Evolutionary conservation across 2,888 invertebrate species (phyloP).

Genomic region (Athalia cordata): DNA sequence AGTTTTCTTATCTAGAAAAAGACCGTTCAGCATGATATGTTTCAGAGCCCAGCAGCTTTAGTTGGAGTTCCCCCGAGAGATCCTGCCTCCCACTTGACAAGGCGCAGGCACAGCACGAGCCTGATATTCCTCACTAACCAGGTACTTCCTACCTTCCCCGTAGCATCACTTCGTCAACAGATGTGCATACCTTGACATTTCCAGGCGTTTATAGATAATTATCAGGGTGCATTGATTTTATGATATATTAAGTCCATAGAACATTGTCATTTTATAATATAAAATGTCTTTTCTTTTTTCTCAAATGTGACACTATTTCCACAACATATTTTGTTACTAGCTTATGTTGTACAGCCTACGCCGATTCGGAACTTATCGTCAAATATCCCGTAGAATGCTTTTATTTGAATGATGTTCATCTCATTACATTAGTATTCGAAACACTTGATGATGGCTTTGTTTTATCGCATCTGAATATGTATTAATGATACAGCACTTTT

Average conservation of each 20-base stretch:
- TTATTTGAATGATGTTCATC: slow-evolving; percentile 3
- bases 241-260: background rate
- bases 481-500: slow-evolving; percentile 21
- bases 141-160: slow-evolving; percentile 71
- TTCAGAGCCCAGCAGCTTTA: slow-evolving; percentile 77
- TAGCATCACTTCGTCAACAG: slow-evolving; percentile 36
- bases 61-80: slow-evolving; percentile 71
- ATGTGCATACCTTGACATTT: slow-evolving; percentile 28
- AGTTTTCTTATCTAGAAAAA: slow-evolving; percentile 55
- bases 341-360: background rate
- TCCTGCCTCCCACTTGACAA: slow-evolving; percentile 80
- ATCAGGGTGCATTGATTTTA: slow-evolving; percentile 19
- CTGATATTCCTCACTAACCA: slow-evolving; percentile 80
- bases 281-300: background rate
- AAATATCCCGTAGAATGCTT: slow-evolving; percentile 13
- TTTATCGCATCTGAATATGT: slow-evolving; percentile 30
- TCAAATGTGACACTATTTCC: background rate
- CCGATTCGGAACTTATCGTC: slow-evolving; percentile 1
- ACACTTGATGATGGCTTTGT: slow-evolving; percentile 31
- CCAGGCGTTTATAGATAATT: slow-evolving; percentile 29
- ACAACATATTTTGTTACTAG: background rate
- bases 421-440: background rate
- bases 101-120: slow-evolving; percentile 85
- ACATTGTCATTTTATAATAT: background rate
- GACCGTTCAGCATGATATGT: slow-evolving; percentile 71